Percentiles rank a stretch among this genome's conserved stretches.
phyloP scores from a whole-genome alignment of 2,113 vertebrate genomes.

The Theristicus caerulescens region DNA sequence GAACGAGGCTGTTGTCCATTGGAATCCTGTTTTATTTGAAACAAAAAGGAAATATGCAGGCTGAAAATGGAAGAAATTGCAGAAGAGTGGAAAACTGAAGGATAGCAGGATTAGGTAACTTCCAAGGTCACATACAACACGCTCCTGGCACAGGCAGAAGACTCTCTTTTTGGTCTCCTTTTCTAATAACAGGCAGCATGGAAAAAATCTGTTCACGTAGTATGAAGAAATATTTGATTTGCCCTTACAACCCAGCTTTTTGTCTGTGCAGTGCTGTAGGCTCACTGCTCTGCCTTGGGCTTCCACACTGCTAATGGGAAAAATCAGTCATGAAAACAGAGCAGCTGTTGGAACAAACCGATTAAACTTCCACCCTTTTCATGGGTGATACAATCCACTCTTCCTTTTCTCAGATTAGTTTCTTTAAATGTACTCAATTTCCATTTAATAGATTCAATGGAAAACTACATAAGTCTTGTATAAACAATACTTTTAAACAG shows the following conservation, averaged over 20 bases:
- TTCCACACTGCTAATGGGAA: neutral
- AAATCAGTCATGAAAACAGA: neutral
- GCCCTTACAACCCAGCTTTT: neutral
- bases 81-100: neutral
- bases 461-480: neutral
- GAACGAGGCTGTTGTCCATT: neutral
- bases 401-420: neutral
- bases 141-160: neutral
- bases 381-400: constrained; percentile 5
- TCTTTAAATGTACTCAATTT: constrained; percentile 2
- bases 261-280: neutral
- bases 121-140: neutral
- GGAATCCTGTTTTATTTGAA: neutral
- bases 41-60: neutral
- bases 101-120: neutral
- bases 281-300: neutral
- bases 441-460: neutral
- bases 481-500: constrained; percentile 12
- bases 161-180: neutral
- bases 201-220: neutral
- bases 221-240: neutral
- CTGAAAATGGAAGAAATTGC: neutral
- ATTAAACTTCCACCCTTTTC: neutral
- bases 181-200: neutral
- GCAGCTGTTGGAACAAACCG: neutral